Percentiles rank a stretch among this genome's conserved stretches.
phyloP scores from a whole-genome alignment of 1,140 invertebrate species.

The Zaprionus capensis region DNA sequence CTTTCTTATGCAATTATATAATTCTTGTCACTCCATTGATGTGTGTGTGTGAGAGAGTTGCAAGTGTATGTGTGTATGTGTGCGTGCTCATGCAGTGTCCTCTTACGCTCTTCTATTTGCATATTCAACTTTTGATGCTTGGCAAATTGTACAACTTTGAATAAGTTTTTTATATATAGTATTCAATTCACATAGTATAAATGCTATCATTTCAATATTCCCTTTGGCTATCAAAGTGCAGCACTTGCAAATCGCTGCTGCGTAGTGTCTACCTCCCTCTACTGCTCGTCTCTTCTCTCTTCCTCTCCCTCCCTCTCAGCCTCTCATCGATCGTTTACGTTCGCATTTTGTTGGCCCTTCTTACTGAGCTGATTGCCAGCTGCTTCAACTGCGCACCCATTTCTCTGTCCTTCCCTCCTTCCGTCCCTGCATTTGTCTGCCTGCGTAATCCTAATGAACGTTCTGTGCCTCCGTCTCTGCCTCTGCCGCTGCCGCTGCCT shows the following conservation, averaged over 20 bases:
- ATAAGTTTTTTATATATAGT: not conserved
- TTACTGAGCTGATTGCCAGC: not conserved
- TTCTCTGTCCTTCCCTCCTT: not conserved
- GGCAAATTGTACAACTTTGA: not conserved
- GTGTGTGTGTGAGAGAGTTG: not conserved
- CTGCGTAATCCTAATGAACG: conserved; percentile 48
- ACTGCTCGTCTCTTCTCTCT: not conserved
- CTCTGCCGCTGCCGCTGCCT: conserved; percentile 8
- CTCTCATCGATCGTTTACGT: not conserved
- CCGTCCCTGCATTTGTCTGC: not conserved
- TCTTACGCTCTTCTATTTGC: not conserved
- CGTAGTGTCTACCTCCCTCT: not conserved
- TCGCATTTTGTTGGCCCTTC: not conserved
- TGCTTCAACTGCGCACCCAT: not conserved
- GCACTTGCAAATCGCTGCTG: not conserved
- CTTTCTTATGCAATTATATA: not conserved
- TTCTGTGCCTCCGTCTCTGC: conserved; percentile 11
- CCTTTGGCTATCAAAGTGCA: conserved; percentile 1
- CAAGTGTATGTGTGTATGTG: not conserved
- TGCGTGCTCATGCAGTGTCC: not conserved
- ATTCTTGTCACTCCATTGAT: not conserved
- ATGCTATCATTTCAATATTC: not conserved
- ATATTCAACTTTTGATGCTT: conserved; percentile 2
- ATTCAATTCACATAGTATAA: not conserved
- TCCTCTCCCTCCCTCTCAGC: not conserved